A percentile compares a stretch with the other conserved stretches of the same genome.
Evolutionary conservation across 2,888 invertebrate genomes (phyloP).

Genomic region (Entomobrya multifasciata): DNA sequence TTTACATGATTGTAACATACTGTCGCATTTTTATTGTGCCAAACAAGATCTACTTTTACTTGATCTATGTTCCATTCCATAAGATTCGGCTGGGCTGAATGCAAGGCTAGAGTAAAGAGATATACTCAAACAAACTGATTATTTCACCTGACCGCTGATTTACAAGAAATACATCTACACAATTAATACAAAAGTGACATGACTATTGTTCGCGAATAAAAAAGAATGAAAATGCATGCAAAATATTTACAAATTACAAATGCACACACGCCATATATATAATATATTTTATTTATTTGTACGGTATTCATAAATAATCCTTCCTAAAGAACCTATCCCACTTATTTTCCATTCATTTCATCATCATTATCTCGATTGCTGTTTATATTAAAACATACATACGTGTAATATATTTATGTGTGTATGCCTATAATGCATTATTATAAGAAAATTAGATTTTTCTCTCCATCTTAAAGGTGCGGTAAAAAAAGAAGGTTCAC

Average conservation of each 20-base stretch:
- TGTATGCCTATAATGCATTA: constrained; percentile 8
- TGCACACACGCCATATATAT: constrained; percentile 1
- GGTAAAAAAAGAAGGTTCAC: constrained; percentile 56
- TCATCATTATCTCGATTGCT: constrained; percentile 37
- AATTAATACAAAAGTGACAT: constrained; percentile 37
- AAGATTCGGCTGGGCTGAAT: too few relatives aligned
- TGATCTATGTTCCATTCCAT: constrained; percentile 58
- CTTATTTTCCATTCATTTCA: constrained; percentile 52
- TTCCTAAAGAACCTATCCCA: constrained; percentile 65
- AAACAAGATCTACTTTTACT: constrained; percentile 60
- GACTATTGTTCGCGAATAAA: background rate
- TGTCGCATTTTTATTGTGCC: constrained; percentile 20
- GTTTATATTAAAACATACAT: too few relatives aligned
- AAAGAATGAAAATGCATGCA: background rate
- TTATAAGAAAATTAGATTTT: constrained; percentile 58
- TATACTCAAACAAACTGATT: constrained; percentile 24
- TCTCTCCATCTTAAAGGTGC: constrained; percentile 58
- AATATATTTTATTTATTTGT: constrained; percentile 53
- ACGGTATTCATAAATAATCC: constrained; percentile 56
- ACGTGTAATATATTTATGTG: constrained; percentile 15
- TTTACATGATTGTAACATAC: background rate
- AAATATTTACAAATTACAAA: constrained; percentile 52
- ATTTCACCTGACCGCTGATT: constrained; percentile 47
- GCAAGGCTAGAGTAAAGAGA: too few relatives aligned
- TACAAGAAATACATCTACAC: constrained; percentile 54